A percentile compares a stretch with the other conserved stretches of the same genome.
phyloP scores from a whole-genome alignment of 2,113 vertebrate genomes.

The Lepus timidus region DNA sequence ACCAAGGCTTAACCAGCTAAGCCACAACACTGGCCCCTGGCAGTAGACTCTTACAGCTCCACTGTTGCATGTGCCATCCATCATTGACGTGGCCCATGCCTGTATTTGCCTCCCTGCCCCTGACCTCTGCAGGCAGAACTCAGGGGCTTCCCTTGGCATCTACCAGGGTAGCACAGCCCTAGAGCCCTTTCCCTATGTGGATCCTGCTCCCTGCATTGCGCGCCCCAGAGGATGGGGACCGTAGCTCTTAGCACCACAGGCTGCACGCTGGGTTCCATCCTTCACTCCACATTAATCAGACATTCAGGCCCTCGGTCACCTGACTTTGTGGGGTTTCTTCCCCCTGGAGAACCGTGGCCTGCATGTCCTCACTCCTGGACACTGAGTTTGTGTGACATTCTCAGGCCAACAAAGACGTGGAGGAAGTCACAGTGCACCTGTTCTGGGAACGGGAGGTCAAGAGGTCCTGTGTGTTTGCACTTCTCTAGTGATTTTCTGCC shows the following conservation, averaged over 20 bases:
- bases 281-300: not conserved
- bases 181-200: not conserved
- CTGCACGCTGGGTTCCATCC: not conserved
- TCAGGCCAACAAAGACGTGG: not conserved
- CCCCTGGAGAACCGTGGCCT: not conserved
- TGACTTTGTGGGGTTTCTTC: not conserved
- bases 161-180: not conserved
- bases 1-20: too few species aligned
- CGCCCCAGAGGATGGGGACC: not conserved
- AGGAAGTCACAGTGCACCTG: not conserved
- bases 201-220: rapidly evolving
- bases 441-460: not conserved
- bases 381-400: not conserved
- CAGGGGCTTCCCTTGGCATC: not conserved
- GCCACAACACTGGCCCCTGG: too few species aligned
- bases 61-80: not conserved
- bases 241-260: not conserved
- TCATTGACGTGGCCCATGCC: too few species aligned
- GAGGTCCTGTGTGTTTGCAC: not conserved
- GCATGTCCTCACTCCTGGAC: not conserved
- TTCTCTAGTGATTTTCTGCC: not conserved
- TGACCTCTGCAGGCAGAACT: not conserved
- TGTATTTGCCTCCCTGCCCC: not conserved
- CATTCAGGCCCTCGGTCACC: not conserved
- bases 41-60: not conserved